Evolutionary conservation across 2,113 vertebrate species (phyloP), one percentile per base, ranked within the genome.

Genomic region (Patagioenas fasciata): DNA sequence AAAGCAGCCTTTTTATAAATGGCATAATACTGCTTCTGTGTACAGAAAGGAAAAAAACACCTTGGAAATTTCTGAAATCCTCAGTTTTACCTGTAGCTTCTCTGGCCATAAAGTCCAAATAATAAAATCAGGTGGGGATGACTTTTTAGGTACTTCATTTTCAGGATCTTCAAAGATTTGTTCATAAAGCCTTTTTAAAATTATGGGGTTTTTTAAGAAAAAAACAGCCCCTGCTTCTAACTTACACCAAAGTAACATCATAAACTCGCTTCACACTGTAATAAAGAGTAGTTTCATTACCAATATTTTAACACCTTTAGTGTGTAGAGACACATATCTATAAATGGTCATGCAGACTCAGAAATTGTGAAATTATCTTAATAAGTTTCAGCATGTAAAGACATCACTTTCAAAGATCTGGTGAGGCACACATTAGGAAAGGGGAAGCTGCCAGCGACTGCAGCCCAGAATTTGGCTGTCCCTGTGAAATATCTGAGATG

Each of bases 371-470:
- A 53, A 64, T 81, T 77, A 40, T 16, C 64, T 92, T 78, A 61
- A 38, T 79, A 77, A 61, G 28, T 71, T 93, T 78, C 78, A 92
- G 72, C 48, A 78, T n/a, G 15, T 74, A 88, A 92, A 96, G 93
- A 87, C 54, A 88, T 14, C 53, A 61, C 47, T 57, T 83, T 70
- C 62, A 73, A 57, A 54, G 44, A 73, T 78, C n/a, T 58, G 56
- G 4, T 47, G 62, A 85, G 32, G 23, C 5, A 1, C 50, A 34
- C 47, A 71, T 6, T 21, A 77, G 85, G n/a, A 83, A 86, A 95
- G 26, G 26, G 34, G 54, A 92, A 86, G 57, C 38, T 78, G 66
- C 58, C 57, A 69, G 53, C 0, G 0, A 70, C 15, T 44, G 61
- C 61, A 89, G 38, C 25, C 53, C 25, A 60, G 25, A 80, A 47